These are phyloP conservation scores for Ptychadena robeensis DNA, from an alignment of 2,797 vertebrate species.

Conservation along the genomic window DNA sequence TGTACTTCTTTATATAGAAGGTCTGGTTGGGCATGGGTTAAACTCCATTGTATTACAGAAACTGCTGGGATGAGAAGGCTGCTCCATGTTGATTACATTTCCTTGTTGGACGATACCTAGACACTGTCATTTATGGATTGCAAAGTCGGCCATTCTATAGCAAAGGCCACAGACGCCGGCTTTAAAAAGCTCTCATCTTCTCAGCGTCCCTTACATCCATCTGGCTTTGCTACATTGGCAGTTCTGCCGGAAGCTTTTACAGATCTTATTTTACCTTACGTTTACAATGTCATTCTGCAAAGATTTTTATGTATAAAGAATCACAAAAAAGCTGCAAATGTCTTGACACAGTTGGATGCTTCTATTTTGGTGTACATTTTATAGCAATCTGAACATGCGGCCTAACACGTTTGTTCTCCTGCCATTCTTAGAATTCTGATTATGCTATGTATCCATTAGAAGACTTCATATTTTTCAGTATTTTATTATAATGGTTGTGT, in stretches of 20 bases:
- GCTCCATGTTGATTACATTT: background rate
- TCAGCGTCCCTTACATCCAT: background rate
- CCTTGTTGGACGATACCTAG: background rate
- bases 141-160: constrained; percentile 13
- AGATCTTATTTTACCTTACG: constrained; percentile 17
- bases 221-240: constrained; percentile 36
- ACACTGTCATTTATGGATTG: background rate
- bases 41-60: background rate
- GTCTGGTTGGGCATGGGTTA: background rate
- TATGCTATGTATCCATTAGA: too few species aligned
- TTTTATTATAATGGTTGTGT: too few species aligned
- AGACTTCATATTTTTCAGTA: too few species aligned
- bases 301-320: background rate
- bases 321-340: background rate
- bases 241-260: constrained; percentile 49
- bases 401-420: background rate
- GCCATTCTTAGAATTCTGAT: too few species aligned
- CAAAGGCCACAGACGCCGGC: constrained; percentile 9
- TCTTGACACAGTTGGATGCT: background rate
- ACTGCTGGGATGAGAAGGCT: background rate
- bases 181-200: constrained; percentile 15
- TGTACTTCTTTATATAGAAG: too few species aligned
- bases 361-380: background rate
- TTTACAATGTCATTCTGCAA: constrained; percentile 19
- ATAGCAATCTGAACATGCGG: background rate